A percentile compares a stretch with the other conserved stretches of the same genome.
Evolutionary conservation across 2,797 vertebrate species (phyloP).

Genomic region (Brotula barbata): DNA sequence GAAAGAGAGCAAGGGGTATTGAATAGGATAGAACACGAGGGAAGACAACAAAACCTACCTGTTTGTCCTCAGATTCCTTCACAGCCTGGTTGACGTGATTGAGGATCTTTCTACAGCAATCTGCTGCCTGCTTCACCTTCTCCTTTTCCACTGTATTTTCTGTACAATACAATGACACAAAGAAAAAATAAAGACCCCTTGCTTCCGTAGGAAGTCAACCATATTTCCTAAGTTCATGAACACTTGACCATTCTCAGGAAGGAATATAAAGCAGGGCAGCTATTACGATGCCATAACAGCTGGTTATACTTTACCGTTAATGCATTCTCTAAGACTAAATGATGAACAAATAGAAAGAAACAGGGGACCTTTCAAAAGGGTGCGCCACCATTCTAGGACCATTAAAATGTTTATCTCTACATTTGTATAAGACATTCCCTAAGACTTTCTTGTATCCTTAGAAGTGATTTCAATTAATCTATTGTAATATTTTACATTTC

Average conservation of each 20-base stretch:
- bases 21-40: constrained; percentile 11
- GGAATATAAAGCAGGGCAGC: constrained; percentile 56
- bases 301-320: constrained; percentile 65
- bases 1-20: constrained; percentile 13
- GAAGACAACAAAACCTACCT: constrained; percentile 66
- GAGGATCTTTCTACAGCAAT: constrained; percentile 93
- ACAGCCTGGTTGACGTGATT: constrained; percentile 97
- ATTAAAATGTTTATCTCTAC: constrained; percentile 64
- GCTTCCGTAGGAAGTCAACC: constrained; percentile 31
- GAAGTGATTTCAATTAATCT: constrained; percentile 11
- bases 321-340: constrained; percentile 55
- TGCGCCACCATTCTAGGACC: constrained; percentile 36
- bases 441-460: constrained; percentile 27
- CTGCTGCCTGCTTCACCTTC: constrained; percentile 92
- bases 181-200: constrained; percentile 22
- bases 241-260: constrained; percentile 48
- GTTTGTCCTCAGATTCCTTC: constrained; percentile 96
- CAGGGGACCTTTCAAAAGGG: constrained; percentile 54
- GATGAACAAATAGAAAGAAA: constrained; percentile 54
- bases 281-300: constrained; percentile 64
- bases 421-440: constrained; percentile 65
- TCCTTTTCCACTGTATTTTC: constrained; percentile 88
- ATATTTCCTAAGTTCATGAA: constrained; percentile 56
- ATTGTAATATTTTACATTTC: constrained; percentile 1
- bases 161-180: constrained; percentile 67